Evolutionary conservation across 2,888 invertebrate species (phyloP), one percentile per base, ranked within the genome.

Genomic region (Dicycla oo): DNA sequence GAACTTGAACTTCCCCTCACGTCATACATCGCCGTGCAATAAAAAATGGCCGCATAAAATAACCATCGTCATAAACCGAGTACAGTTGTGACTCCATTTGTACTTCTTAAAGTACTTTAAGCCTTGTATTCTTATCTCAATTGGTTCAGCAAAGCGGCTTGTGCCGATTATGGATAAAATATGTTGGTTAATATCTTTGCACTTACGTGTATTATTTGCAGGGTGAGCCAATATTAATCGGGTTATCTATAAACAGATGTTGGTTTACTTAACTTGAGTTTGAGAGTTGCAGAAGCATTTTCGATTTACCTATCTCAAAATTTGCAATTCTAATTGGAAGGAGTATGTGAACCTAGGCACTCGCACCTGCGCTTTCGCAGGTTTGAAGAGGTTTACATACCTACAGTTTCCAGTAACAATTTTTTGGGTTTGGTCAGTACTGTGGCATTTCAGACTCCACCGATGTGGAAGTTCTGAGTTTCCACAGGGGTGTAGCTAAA

Each of bases 21-120:
- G 84, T 81, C 67, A 75, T 81, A 85, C 75, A 84, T 62, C 74
- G 69, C 62, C 47, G 30, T 72, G 78, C 84, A 86, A 81, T 89
- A 90, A 91, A 91, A 91, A 88, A 78, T 87, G 78, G 86, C 64
- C 84, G 77, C 84, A 89, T 91, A 90, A 89, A 90, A 91, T 88
- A 86, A 91, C 90, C 81, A 89, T 89, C 86, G 82, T 82, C 87
- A 87, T 91, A 90, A 92, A 91, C 88, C 20, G 67, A 70, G 54
- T 80, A 82, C 83, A 86, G 86, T 88, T 87, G 90, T 90, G 88
- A 88, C 91, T 90, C 89, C 88, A 90, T 90, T 89, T 90, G 85
- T 82, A 85, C 82, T 77, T 88, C 86, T 88, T 88, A 84, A 83
- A 76, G 83, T 80, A 81, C 71, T 80, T 84, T 84, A 79, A 82